These are phyloP conservation scores for Drosophila nr. medialis DNA, from an alignment of 2,888 invertebrate genomes.

Conservation along the genomic window DNA sequence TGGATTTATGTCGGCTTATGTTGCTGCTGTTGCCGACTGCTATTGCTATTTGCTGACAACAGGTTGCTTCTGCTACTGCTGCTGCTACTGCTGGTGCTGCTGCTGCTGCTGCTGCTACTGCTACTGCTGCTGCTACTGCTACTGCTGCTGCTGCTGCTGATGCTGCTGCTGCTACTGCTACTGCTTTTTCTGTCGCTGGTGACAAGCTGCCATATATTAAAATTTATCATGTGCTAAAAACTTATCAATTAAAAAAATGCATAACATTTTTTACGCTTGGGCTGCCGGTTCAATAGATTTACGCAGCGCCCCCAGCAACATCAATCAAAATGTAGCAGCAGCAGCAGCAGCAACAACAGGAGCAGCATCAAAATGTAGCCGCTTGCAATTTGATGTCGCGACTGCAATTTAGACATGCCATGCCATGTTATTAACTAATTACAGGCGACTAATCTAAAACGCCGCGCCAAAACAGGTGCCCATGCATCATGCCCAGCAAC, in stretches of 20 bases:
- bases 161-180: no score
- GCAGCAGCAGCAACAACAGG: conserved; percentile 24
- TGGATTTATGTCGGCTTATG: conserved; percentile 78
- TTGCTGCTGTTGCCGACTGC: conserved; percentile 43
- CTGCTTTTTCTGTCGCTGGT: conserved; percentile 46
- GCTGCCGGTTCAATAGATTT: conserved; percentile 33
- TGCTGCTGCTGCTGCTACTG: conserved; percentile 37
- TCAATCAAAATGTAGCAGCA: conserved; percentile 77
- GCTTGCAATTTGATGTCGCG: conserved; percentile 72
- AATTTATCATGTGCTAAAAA: conserved; percentile 84
- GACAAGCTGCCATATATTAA: conserved; percentile 70
- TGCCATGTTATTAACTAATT: conserved; percentile 84
- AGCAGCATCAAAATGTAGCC: conserved; percentile 49
- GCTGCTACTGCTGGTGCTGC: background rate
- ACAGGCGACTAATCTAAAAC: conserved; percentile 83
- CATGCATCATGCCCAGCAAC: conserved; percentile 64
- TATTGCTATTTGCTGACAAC: conserved; percentile 34
- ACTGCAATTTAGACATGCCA: conserved; percentile 80
- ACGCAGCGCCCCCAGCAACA: conserved; percentile 77
- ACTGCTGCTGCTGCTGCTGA: conserved; percentile 8
- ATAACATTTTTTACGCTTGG: conserved; percentile 69
- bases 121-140: conserved; percentile 9
- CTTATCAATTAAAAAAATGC: conserved; percentile 84
- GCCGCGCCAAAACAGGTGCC: conserved; percentile 71
- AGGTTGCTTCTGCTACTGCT: conserved; percentile 40